Conservation (phyloP, 2,113 vertebrate species). For the Vimba vimba region DNA sequence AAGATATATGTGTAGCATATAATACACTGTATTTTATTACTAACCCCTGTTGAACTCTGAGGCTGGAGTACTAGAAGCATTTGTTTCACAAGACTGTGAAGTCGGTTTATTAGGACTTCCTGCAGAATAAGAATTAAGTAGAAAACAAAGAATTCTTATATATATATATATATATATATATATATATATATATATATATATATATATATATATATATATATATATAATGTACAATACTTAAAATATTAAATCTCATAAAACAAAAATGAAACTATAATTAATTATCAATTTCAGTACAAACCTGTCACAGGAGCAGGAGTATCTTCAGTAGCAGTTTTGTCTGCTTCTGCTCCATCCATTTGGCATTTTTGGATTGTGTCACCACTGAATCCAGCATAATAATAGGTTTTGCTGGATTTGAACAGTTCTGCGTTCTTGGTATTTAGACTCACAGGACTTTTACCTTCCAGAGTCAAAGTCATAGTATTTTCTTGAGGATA, state of each 20-base stretch:
- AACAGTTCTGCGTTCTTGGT: constrained; percentile 2
- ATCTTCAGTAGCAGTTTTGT: background rate
- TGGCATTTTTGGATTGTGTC: constrained; percentile 2
- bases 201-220: background rate
- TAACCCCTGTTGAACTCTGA: background rate
- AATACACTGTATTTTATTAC: background rate
- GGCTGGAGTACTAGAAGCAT: background rate
- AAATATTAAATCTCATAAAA: background rate
- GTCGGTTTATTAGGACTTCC: background rate
- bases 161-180: too few species aligned
- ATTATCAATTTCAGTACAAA: background rate
- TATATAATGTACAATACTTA: background rate
- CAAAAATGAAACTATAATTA: background rate
- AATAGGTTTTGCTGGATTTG: constrained; percentile 19
- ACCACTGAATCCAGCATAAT: constrained; percentile 52
- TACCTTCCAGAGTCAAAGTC: background rate
- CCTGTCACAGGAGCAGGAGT: background rate
- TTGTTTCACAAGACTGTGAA: background rate
- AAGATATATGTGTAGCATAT: too few species aligned
- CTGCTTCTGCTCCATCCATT: rapidly evolving
- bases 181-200: too few species aligned
- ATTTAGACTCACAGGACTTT: rapidly evolving
- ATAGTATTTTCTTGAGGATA: background rate
- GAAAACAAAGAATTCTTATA: background rate
- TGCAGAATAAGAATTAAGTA: background rate